Percentiles rank a stretch among this genome's conserved stretches.
These are phyloP conservation scores for Hemibagrus guttatus DNA, from an alignment of 2,797 vertebrate species.

Conservation along the genomic window DNA sequence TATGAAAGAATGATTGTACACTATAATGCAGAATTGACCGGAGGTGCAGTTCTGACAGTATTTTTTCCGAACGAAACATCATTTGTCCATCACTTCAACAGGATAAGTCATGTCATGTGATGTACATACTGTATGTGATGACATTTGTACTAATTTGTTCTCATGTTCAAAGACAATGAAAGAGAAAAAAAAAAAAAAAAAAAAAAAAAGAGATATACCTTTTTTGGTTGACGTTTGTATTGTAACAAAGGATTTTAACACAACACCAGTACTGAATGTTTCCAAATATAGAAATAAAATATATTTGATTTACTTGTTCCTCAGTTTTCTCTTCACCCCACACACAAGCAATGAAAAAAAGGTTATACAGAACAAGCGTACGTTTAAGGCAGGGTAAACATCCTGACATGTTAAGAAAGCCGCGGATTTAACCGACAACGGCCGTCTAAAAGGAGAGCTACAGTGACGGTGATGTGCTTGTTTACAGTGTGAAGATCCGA, in stretches of 20 bases:
- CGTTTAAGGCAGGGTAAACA: constrained; percentile 31
- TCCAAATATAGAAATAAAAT: constrained; percentile 73
- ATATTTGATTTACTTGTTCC: constrained; percentile 60
- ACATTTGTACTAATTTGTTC: neutral
- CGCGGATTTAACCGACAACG: neutral
- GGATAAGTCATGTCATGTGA: constrained; percentile 1
- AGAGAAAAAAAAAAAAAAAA: too few relatives aligned
- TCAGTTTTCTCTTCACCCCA: constrained; percentile 37
- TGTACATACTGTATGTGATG: neutral
- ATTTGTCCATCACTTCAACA: constrained; percentile 10
- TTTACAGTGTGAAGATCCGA: neutral
- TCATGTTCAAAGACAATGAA: neutral
- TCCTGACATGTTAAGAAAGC: constrained; percentile 7
- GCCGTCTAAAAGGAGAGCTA: neutral
- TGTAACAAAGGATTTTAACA: constrained; percentile 19
- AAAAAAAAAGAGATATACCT: too few relatives aligned
- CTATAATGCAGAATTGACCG: neutral
- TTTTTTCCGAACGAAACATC: neutral
- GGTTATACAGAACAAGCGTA: neutral
- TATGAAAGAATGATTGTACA: neutral
- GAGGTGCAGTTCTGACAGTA: neutral
- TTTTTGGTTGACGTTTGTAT: neutral
- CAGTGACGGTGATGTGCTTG: neutral
- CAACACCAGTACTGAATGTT: constrained; percentile 56
- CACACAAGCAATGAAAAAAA: constrained; percentile 1